Evolutionary conservation across 2,113 vertebrate species (phyloP).

Genomic region (Acinonyx jubatus): DNA sequence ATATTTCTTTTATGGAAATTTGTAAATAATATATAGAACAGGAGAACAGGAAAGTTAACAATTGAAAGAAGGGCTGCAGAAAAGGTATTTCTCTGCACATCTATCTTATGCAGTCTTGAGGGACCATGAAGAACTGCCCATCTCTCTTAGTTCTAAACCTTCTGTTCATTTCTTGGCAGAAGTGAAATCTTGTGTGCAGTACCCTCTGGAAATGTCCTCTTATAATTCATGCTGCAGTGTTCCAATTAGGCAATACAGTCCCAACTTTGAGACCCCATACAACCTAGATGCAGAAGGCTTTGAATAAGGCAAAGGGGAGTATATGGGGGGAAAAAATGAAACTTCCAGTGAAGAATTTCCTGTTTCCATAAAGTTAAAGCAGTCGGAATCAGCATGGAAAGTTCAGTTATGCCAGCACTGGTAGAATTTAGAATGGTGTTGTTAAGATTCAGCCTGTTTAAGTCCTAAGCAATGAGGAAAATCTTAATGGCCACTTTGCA

Average conservation of each 20-base stretch:
- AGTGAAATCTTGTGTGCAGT: background rate
- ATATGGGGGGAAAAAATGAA: background rate
- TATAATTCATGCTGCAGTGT: background rate
- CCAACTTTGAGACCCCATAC: background rate
- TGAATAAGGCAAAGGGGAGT: conserved; percentile 34
- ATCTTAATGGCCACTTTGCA: background rate
- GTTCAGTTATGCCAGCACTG: background rate
- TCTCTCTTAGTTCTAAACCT: background rate
- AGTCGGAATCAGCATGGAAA: background rate
- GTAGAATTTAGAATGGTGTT: background rate
- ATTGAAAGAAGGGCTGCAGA: background rate
- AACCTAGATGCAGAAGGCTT: conserved; percentile 19
- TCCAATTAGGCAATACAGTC: background rate
- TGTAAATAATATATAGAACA: conserved; percentile 1
- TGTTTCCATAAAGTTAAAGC: background rate
- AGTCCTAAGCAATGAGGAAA: background rate
- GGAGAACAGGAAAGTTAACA: background rate
- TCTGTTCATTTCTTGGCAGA: background rate
- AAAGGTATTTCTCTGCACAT: conserved; percentile 17
- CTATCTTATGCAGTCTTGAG: background rate
- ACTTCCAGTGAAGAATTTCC: background rate
- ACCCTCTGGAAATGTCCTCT: background rate
- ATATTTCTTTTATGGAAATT: conserved; percentile 27
- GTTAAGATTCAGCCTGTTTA: background rate
- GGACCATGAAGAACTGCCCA: background rate